A percentile compares a stretch with the other conserved stretches of the same genome.
phyloP scores from a whole-genome alignment of 2,113 vertebrate genomes.

The Dunckerocampus dactyliophorus region DNA sequence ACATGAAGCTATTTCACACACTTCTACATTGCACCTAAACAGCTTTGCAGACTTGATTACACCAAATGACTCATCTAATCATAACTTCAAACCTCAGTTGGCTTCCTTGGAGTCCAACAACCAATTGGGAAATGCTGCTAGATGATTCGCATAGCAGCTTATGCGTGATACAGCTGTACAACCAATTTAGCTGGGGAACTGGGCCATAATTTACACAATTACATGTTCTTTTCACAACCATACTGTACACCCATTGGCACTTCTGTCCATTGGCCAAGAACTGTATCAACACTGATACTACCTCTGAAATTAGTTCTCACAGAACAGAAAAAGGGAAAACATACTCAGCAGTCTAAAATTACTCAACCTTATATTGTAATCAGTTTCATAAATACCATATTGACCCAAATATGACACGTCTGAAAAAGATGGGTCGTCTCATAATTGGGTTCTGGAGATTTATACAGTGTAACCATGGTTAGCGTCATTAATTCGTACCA shows the following conservation, averaged over 20 bases:
- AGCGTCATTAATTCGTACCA: too few relatives aligned
- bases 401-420: background rate
- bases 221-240: constrained; percentile 50
- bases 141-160: constrained; percentile 59
- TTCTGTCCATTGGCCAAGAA: background rate
- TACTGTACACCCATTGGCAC: constrained; percentile 4
- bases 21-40: constrained; percentile 14
- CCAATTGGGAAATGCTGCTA: constrained; percentile 2
- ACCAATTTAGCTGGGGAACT: constrained; percentile 47
- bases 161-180: constrained; percentile 55
- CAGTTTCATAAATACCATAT: too few relatives aligned
- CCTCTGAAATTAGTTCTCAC: constrained; percentile 25
- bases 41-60: constrained; percentile 30
- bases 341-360: too few relatives aligned
- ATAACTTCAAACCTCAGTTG: constrained; percentile 18
- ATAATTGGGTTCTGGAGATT: too few relatives aligned
- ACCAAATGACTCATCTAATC: constrained; percentile 31
- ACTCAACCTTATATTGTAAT: too few relatives aligned
- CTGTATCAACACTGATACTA: background rate
- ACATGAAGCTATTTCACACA: constrained; percentile 25
- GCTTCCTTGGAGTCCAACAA: constrained; percentile 40
- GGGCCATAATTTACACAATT: constrained; percentile 53
- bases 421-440: too few relatives aligned
- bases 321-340: constrained; percentile 15
- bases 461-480: too few relatives aligned